These are phyloP conservation scores for Erebia aethiops DNA, from an alignment of 2,888 invertebrate species.

Conservation along the genomic window DNA sequence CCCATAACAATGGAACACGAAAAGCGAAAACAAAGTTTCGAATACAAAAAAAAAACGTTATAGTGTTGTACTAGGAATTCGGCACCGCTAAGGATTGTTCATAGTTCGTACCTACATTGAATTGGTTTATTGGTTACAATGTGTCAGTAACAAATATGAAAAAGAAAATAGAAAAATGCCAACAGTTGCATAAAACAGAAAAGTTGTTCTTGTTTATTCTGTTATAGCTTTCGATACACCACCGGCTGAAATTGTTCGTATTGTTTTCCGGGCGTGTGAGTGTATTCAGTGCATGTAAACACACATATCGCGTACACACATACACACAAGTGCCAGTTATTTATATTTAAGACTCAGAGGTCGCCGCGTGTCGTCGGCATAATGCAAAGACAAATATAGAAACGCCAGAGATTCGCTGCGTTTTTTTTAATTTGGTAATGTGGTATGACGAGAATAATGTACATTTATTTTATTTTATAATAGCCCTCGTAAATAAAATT, in stretches of 20 bases:
- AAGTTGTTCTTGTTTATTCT: constrained; percentile 35
- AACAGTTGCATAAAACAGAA: constrained; percentile 17
- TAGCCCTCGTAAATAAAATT: not conserved
- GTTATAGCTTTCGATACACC: constrained; percentile 47
- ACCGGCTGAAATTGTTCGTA: constrained; percentile 54
- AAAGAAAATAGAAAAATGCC: not conserved
- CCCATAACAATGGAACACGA: constrained; percentile 26
- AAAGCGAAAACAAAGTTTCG: constrained; percentile 17
- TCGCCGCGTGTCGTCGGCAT: constrained; percentile 64
- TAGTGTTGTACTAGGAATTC: not conserved
- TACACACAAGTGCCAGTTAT: constrained; percentile 55
- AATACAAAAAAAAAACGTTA: not conserved
- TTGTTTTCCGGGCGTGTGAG: constrained; percentile 72
- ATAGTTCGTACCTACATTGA: not conserved
- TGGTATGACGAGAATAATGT: constrained; percentile 3
- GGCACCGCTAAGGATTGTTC: not conserved
- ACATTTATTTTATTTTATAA: constrained; percentile 23
- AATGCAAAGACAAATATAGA: constrained; percentile 56
- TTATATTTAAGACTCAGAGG: constrained; percentile 68
- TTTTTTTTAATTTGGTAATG: constrained; percentile 28
- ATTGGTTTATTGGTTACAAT: not conserved
- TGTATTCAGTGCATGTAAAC: constrained; percentile 67
- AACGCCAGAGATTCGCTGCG: constrained; percentile 40
- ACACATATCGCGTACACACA: constrained; percentile 61
- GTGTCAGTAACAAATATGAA: not conserved